These are phyloP conservation scores for Gorsachius goisagi DNA, from an alignment of 2,113 vertebrate genomes.

Conservation along the genomic window DNA sequence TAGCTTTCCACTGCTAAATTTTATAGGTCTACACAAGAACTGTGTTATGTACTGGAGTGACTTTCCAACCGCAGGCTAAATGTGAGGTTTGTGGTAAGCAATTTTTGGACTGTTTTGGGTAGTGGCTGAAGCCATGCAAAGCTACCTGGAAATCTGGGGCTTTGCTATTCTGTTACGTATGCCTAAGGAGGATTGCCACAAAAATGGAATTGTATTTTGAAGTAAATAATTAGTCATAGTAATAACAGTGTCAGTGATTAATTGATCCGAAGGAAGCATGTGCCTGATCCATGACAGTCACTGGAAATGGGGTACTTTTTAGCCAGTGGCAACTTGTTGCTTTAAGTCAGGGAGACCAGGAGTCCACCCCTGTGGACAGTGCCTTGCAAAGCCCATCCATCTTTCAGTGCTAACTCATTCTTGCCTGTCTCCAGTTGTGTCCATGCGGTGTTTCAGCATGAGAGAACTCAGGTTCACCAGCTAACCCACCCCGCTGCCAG, in stretches of 20 bases:
- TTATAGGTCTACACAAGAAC: background rate
- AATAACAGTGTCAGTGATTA: background rate
- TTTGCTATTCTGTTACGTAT: background rate
- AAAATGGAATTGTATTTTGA: background rate
- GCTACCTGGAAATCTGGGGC: background rate
- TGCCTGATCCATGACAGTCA: background rate
- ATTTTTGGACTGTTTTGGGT: background rate
- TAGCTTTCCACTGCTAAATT: background rate
- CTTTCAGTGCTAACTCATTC: background rate
- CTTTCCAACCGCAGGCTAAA: background rate
- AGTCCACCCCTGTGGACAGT: background rate
- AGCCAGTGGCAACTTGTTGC: background rate
- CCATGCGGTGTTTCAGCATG: fast-evolving
- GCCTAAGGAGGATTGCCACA: background rate
- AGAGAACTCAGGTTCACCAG: background rate
- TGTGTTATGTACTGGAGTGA: background rate
- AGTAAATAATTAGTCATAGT: background rate
- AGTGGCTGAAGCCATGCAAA: background rate
- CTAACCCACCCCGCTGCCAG: background rate
- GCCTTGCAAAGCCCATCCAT: background rate
- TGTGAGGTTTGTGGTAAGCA: background rate
- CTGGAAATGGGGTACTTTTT: background rate
- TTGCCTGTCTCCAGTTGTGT: background rate
- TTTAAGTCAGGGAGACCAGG: background rate
- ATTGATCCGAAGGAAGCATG: background rate